Conservation (phyloP, 2,113 vertebrate species). For the Rynchops niger region DNA sequence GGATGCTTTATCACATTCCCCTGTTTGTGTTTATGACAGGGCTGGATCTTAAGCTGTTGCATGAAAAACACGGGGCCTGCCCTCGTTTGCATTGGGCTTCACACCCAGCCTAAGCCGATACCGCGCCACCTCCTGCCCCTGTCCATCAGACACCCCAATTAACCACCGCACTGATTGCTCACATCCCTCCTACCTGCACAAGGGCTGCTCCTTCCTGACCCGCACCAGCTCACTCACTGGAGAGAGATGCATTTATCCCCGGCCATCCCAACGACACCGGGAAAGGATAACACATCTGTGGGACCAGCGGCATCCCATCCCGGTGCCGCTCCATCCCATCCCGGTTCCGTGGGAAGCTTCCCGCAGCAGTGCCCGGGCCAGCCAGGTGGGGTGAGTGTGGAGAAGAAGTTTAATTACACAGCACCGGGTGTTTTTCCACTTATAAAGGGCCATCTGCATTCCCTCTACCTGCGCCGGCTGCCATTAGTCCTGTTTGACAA, state of each 20-base stretch:
- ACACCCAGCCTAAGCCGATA: background rate
- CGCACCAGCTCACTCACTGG: background rate
- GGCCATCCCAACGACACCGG: background rate
- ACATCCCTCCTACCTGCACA: background rate
- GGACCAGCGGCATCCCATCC: background rate
- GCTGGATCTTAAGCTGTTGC: background rate
- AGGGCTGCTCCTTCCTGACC: background rate
- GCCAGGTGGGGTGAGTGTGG: background rate
- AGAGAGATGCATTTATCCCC: background rate
- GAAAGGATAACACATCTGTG: background rate
- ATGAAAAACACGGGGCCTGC: background rate
- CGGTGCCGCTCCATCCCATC: background rate
- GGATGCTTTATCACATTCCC: background rate
- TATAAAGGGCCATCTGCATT: background rate
- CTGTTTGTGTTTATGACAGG: background rate
- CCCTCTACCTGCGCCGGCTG: background rate
- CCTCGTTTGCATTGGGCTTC: background rate
- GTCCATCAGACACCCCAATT: background rate
- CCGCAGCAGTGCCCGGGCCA: background rate
- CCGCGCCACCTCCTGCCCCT: background rate
- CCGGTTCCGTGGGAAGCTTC: background rate
- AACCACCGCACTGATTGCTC: rapidly evolving
- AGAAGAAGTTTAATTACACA: slow-evolving; percentile 30
- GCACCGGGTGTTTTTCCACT: background rate
- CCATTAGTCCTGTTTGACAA: background rate